Evolutionary conservation across 2,797 vertebrate genomes (phyloP).

Genomic region (Microcaecilia unicolor): DNA sequence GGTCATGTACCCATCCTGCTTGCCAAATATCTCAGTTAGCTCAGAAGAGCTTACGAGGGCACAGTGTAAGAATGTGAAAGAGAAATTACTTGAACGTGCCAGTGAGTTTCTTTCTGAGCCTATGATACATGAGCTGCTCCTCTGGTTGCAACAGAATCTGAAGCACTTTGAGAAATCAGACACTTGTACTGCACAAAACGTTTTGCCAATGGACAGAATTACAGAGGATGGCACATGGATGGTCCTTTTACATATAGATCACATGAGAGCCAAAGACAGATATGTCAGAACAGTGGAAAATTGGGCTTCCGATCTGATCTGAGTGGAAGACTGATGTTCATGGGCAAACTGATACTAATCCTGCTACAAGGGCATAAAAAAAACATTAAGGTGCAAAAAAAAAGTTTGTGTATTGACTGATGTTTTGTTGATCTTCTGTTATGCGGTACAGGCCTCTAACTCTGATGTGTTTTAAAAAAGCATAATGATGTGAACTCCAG

Average conservation of each 20-base stretch:
- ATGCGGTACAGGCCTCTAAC: not conserved
- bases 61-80: constrained; percentile 53
- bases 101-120: constrained; percentile 50
- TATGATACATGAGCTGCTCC: constrained; percentile 66
- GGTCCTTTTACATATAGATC: constrained; percentile 66
- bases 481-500: too few species aligned
- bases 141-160: constrained; percentile 65
- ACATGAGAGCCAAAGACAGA: constrained; percentile 68
- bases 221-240: constrained; percentile 47
- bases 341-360: constrained; percentile 66
- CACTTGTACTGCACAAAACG: constrained; percentile 6
- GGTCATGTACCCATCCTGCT: constrained; percentile 57
- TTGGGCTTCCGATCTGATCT: constrained; percentile 66
- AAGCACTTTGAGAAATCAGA: constrained; percentile 27
- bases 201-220: constrained; percentile 11
- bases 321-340: constrained; percentile 63
- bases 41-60: constrained; percentile 63
- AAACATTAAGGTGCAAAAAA: constrained; percentile 64
- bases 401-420: constrained; percentile 23
- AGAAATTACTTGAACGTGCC: constrained; percentile 54
- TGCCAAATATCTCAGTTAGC: constrained; percentile 66
- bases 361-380: constrained; percentile 64
- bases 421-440: too few species aligned
- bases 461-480: not conserved
- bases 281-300: constrained; percentile 63